Conservation (phyloP, 2,797 vertebrate species). For the Onychomys arenicola region DNA sequence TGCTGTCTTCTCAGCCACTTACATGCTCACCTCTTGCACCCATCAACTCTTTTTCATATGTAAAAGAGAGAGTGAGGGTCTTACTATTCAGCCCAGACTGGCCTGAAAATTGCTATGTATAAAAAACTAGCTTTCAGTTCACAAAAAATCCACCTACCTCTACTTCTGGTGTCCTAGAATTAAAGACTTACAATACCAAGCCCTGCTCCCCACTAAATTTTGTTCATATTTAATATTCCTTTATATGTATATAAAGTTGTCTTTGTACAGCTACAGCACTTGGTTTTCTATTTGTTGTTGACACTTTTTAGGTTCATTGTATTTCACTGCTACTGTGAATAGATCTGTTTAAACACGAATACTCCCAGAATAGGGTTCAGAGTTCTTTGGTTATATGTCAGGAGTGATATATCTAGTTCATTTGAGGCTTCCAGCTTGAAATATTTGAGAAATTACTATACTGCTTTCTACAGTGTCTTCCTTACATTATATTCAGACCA, state of each 20-base stretch:
- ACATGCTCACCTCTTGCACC: too few relatives aligned
- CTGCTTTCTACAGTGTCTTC: not conserved
- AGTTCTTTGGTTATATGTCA: not conserved
- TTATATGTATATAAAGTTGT: too few relatives aligned
- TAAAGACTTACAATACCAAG: not conserved
- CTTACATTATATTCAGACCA: not conserved
- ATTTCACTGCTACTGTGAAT: not conserved
- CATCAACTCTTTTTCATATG: not conserved
- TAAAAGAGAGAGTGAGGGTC: not conserved
- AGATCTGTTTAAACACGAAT: not conserved
- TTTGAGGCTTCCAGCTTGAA: too few relatives aligned
- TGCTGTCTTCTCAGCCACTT: too few relatives aligned
- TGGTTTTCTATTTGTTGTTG: not conserved
- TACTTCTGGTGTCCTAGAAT: not conserved
- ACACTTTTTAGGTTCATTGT: not conserved
- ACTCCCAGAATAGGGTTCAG: not conserved
- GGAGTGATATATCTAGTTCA: not conserved
- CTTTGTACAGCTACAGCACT: not conserved
- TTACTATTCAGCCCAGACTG: not conserved
- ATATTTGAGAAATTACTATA: not conserved
- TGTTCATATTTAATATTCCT: too few relatives aligned
- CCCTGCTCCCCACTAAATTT: not conserved
- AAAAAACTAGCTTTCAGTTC: not conserved
- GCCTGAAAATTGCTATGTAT: not conserved
- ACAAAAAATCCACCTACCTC: not conserved